Conservation (phyloP, 2,113 vertebrate species). For the Meriones unguiculatus region DNA sequence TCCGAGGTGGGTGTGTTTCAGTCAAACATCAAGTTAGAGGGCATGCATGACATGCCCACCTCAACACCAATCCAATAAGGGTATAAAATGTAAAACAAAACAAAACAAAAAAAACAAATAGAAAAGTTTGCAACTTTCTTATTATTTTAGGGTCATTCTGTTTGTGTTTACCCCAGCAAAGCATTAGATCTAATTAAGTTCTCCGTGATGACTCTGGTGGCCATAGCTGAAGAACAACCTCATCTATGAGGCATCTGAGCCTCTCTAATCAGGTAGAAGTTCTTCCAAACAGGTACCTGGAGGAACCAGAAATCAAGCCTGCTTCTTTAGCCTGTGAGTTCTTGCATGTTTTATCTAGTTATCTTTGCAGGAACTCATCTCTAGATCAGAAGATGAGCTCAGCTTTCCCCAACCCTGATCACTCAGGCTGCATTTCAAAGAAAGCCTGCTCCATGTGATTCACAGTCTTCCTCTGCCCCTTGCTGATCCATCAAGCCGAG, state of each 20-base stretch:
- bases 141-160: background rate
- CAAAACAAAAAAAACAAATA: background rate
- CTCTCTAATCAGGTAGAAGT: too few relatives aligned
- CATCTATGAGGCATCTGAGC: background rate
- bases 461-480: too few relatives aligned
- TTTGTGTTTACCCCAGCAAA: background rate
- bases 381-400: background rate
- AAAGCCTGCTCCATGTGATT: fast-evolving
- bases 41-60: background rate
- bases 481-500: background rate
- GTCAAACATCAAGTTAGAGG: background rate
- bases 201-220: background rate
- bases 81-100: background rate
- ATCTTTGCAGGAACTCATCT: background rate
- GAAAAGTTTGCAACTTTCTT: fast-evolving
- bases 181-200: background rate
- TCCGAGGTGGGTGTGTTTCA: background rate
- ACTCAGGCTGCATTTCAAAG: background rate
- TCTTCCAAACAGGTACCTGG: fast-evolving
- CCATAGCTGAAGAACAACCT: fast-evolving
- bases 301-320: background rate
- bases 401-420: fast-evolving
- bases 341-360: background rate
- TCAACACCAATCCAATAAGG: fast-evolving
- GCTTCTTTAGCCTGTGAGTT: background rate